Percentiles rank a stretch among this genome's conserved stretches.
Conservation (phyloP, 2,797 vertebrate species). For the Falco cherrug region DNA sequence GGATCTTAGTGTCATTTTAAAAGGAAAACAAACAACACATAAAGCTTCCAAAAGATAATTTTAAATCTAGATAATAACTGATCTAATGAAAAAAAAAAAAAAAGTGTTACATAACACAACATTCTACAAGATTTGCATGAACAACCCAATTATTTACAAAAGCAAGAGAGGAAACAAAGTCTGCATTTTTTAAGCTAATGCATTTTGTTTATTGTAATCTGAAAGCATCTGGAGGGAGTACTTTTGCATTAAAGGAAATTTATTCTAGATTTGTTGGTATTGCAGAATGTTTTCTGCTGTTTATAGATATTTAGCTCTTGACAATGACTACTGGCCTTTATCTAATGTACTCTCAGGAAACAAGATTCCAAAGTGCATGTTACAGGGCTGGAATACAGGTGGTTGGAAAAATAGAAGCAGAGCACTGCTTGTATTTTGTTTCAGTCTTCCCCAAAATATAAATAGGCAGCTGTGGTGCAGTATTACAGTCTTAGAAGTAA, state of each 20-base stretch:
- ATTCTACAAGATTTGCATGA: not conserved
- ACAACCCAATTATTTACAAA: conserved; percentile 36
- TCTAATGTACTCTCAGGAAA: not conserved
- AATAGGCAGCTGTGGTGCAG: not conserved
- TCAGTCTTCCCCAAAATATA: not conserved
- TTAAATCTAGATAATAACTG: not conserved
- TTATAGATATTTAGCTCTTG: conserved; percentile 37
- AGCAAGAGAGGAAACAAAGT: not conserved
- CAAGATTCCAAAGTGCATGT: not conserved
- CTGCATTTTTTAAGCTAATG: conserved; percentile 42
- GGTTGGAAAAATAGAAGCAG: not conserved
- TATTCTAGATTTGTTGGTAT: conserved; percentile 52
- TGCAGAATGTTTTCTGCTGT: conserved; percentile 42
- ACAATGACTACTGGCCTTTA: conserved; percentile 25
- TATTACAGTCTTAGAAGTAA: not conserved
- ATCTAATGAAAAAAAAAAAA: not conserved
- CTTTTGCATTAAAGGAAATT: conserved; percentile 53
- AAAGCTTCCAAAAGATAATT: not conserved
- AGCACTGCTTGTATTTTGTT: not conserved
- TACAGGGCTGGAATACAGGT: not conserved
- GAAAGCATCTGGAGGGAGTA: conserved; percentile 28
- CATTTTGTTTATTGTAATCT: conserved; percentile 48
- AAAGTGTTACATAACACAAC: not conserved
- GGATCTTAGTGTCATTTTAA: not conserved
- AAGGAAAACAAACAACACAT: not conserved